Evolutionary conservation across 2,888 invertebrate genomes (phyloP).

Genomic region (Morpho deidamia): DNA sequence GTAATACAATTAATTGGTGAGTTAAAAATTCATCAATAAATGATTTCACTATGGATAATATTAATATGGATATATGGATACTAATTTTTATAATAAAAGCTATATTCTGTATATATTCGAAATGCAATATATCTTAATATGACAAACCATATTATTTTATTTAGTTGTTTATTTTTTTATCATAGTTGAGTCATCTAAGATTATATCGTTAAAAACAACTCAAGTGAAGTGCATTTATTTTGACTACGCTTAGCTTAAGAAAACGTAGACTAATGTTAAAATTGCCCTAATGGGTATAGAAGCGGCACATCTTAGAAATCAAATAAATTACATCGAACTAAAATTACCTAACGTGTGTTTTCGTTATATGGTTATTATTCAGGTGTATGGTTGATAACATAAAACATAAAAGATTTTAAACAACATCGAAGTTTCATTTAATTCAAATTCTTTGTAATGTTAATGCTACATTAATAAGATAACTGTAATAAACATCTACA

Average conservation of each 20-base stretch:
- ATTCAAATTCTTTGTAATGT: slow-evolving; percentile 9
- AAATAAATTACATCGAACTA: background rate
- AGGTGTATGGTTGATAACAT: slow-evolving; percentile 19
- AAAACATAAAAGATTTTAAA: slow-evolving; percentile 28
- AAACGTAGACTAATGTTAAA: slow-evolving; percentile 4
- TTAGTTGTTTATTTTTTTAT: background rate
- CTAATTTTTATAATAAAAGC: too few species aligned
- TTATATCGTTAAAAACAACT: background rate
- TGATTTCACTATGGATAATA: too few species aligned
- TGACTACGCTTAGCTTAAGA: slow-evolving; percentile 33
- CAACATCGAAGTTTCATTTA: slow-evolving; percentile 30
- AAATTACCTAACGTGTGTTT: background rate
- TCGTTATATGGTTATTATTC: background rate
- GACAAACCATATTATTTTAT: background rate
- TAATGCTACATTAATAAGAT: slow-evolving; percentile 10
- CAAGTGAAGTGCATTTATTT: background rate
- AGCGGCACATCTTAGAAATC: background rate
- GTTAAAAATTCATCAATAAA: too few species aligned
- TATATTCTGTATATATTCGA: too few species aligned
- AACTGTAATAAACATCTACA: slow-evolving; percentile 5
- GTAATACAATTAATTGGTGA: too few species aligned
- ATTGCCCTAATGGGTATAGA: background rate
- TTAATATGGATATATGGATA: too few species aligned
- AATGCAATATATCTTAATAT: too few species aligned
- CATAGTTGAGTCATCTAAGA: background rate